phyloP scores from a whole-genome alignment of 92 coral and sea anemone species.

The Phymanthus crucifer region DNA sequence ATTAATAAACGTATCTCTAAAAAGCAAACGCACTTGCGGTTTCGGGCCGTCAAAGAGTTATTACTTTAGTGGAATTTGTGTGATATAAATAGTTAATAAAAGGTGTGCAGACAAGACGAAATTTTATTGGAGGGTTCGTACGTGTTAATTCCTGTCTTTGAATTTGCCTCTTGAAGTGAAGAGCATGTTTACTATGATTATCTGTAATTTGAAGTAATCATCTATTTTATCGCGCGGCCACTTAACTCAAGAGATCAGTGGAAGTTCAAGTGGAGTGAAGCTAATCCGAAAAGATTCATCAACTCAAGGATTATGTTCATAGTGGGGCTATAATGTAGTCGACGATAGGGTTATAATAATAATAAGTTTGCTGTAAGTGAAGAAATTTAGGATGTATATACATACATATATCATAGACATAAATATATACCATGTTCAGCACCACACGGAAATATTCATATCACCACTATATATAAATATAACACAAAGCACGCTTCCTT shows the following conservation, averaged over 20 bases:
- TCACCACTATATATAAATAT: neutral
- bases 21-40: constrained; percentile 29
- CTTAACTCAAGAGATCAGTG: constrained; percentile 27
- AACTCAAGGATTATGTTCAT: constrained; percentile 11
- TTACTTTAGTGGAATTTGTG: constrained; percentile 11
- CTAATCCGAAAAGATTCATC: neutral
- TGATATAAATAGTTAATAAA: constrained; percentile 18
- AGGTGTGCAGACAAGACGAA: neutral
- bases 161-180: constrained; percentile 28
- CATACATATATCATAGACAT: too few species aligned
- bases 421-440: too few species aligned
- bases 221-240: constrained; percentile 30
- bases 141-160: constrained; percentile 20
- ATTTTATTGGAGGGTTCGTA: neutral
- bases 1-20: constrained; percentile 20
- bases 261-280: constrained; percentile 24
- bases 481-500: neutral
- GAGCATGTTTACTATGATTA: constrained; percentile 47
- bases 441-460: too few species aligned
- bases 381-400: neutral
- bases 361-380: neutral
- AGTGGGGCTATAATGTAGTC: neutral
- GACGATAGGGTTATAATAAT: neutral
- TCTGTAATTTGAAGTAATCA: constrained; percentile 42
- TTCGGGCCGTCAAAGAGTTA: constrained; percentile 19